Base-by-base conservation (phyloP, 1,140 invertebrate genomes). In the Ephestia elutella region DNA sequence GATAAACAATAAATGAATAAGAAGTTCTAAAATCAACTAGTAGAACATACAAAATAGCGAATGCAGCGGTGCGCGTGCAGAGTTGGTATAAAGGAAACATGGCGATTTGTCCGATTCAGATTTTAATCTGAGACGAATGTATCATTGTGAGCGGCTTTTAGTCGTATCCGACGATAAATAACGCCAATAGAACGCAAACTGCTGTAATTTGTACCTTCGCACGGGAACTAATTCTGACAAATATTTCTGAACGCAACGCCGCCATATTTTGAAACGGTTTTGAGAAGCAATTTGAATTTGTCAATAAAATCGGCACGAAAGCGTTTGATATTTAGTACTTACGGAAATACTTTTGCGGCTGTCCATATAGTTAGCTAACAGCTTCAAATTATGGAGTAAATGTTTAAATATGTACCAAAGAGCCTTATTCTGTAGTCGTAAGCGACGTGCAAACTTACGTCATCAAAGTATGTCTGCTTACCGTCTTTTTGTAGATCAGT, bases 111-210 rank as follows among this genome's bases (percentile, higher is more conserved):
- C 66, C 64, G 55, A 67, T 60, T 70, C 76, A 74, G 77, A 80
- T 82, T 78, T 76, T 80, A 76, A 80, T 82, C 75, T 73, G 17
- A 63, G 66, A 75, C 65, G 71, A 72, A 75, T 78, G 66, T 70
- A 70, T 76, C 77, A 75, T 80, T 79, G 73, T 78, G 61, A 64
- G 61, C 57, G 38, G 62, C 54, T 48, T 50, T 59, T 54, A 63
- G 61, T 56, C 59, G 60, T 56, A 32, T 59, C 57, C 54, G 13
- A 57, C 54, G 57, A 66, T 62, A 71, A 68, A 71, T 62, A 53
- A 59, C 60, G 54, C 54, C 63, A 62, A 66, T 68, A 55, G 65
- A 50, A 21, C 18, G 38, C 53, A 65, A 68, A 64, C 63, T 65
- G 60, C 49, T 18, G 54, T 49, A 51, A 57, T 48, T 32, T 66